Evolutionary conservation across 2,113 vertebrate species (phyloP).

Genomic region (Rhinopomastus cyanomelas): DNA sequence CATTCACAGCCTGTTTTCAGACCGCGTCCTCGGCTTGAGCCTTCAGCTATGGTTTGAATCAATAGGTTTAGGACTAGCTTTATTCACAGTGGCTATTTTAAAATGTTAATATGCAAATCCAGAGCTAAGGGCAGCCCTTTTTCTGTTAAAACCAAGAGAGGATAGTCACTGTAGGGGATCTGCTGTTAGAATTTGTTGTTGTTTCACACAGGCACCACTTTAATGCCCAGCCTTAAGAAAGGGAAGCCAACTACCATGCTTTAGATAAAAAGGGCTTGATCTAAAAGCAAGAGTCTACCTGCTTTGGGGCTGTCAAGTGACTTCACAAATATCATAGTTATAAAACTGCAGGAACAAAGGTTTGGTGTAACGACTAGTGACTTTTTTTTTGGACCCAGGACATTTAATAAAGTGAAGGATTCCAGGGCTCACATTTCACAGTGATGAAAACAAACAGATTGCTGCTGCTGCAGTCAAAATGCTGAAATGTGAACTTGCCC

Average conservation of each 20-base stretch:
- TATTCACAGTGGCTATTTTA: neutral
- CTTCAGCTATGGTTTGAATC: neutral
- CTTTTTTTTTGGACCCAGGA: neutral
- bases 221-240: neutral
- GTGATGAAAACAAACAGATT: neutral
- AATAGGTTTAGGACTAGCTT: neutral
- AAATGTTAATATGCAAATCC: neutral
- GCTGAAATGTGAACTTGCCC: slow-evolving; percentile 26
- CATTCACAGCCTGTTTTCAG: slow-evolving; percentile 44
- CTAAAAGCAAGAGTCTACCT: neutral
- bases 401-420: neutral
- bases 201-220: neutral
- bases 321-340: neutral
- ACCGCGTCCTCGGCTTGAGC: neutral
- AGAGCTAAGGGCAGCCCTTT: neutral
- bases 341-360: neutral
- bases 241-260: neutral
- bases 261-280: neutral
- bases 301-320: neutral
- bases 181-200: neutral
- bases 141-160: neutral
- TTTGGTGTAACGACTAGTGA: neutral
- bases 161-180: neutral
- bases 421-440: slow-evolving; percentile 10
- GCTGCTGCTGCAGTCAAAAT: neutral